Conservation (phyloP, 2,888 invertebrate species). For the Andrena camellia region DNA sequence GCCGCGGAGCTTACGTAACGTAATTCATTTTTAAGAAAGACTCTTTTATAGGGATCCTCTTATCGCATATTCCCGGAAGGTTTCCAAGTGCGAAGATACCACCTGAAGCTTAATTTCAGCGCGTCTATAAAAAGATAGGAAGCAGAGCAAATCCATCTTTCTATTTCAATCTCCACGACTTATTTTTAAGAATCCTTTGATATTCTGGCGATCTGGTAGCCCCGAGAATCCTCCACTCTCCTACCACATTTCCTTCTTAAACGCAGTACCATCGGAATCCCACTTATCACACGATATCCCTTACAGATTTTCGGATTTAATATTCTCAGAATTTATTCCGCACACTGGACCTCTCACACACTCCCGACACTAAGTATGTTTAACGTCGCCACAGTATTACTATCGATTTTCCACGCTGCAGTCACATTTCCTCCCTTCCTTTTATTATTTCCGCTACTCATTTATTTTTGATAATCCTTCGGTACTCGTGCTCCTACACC, state of each 20-base stretch:
- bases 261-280: not conserved
- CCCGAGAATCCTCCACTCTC: not conserved
- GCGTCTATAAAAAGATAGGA: too few species aligned
- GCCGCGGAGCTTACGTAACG: not conserved
- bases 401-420: too few species aligned
- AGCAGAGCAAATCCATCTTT: not conserved
- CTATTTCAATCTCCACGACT: not conserved
- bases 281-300: too few species aligned
- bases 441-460: not conserved
- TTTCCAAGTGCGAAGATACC: not conserved
- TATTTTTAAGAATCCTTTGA: not conserved
- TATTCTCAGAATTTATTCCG: not conserved
- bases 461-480: not conserved
- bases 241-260: not conserved
- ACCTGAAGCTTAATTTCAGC: not conserved
- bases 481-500: not conserved
- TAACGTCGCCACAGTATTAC: not conserved
- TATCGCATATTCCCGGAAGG: conserved; percentile 2
- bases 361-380: not conserved
- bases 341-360: too few species aligned
- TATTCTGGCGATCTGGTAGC: not conserved
- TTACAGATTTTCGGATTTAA: not conserved
- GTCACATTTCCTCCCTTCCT: too few species aligned
- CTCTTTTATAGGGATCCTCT: not conserved
- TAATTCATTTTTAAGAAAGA: conserved; percentile 19